Evolutionary conservation across 2,797 vertebrate species (phyloP).

Genomic region (Etheostoma nigrum): DNA sequence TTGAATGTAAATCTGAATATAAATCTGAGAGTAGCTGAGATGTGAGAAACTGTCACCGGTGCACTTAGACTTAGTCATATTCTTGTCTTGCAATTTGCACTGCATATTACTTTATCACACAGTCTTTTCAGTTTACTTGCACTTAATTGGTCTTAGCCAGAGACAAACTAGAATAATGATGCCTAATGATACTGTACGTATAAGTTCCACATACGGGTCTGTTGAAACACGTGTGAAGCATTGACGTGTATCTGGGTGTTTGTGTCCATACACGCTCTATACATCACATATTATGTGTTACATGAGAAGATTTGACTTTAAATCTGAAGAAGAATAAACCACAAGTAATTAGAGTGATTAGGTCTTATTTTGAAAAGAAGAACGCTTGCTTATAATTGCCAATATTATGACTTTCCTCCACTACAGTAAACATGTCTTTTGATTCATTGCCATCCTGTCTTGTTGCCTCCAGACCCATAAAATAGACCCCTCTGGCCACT

Average conservation of each 20-base stretch:
- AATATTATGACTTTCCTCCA: background rate
- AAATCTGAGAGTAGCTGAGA: background rate
- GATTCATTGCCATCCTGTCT: slow-evolving; percentile 5
- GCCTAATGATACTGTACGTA: slow-evolving; percentile 34
- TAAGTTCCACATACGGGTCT: slow-evolving; percentile 26
- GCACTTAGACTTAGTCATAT: slow-evolving; percentile 1
- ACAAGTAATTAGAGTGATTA: background rate
- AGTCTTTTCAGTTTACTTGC: slow-evolving; percentile 12
- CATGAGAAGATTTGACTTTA: background rate
- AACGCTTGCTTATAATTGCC: background rate
- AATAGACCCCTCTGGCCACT: slow-evolving; percentile 88
- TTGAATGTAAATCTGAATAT: slow-evolving; percentile 8
- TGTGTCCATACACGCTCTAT: slow-evolving; percentile 28
- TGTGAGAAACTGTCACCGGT: background rate
- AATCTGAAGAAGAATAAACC: slow-evolving; percentile 9
- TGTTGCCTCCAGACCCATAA: slow-evolving; percentile 84
- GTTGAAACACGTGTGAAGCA: slow-evolving; percentile 22
- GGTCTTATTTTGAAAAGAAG: slow-evolving; percentile 1
- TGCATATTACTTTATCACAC: slow-evolving; percentile 9
- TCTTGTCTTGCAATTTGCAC: slow-evolving; percentile 4
- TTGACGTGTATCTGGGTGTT: slow-evolving; percentile 9
- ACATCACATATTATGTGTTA: slow-evolving; percentile 18
- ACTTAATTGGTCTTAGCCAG: slow-evolving; percentile 39
- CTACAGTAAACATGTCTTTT: background rate
- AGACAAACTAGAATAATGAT: slow-evolving; percentile 26